Evolutionary conservation across 2,113 vertebrate species (phyloP).

Genomic region (Cyanistes caeruleus): DNA sequence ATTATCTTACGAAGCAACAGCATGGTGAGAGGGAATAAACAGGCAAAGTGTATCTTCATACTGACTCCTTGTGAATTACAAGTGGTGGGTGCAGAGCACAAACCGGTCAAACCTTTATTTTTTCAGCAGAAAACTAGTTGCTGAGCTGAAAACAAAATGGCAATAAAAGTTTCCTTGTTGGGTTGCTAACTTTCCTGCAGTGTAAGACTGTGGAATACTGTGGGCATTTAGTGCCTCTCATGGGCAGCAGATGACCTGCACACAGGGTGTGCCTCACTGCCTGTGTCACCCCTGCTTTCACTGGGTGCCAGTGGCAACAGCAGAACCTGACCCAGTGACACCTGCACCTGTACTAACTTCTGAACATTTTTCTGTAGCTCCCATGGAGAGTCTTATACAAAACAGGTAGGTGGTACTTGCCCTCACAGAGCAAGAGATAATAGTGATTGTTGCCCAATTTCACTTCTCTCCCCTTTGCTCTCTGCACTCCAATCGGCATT

Average conservation of each 20-base stretch:
- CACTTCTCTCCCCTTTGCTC: background rate
- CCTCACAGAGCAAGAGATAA: background rate
- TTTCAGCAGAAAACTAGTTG: background rate
- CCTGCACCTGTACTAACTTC: background rate
- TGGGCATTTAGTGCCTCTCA: background rate
- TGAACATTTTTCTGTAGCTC: constrained; percentile 46
- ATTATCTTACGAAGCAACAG: background rate
- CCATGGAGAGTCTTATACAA: background rate
- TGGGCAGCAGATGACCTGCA: background rate
- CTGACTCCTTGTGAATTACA: background rate
- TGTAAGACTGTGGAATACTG: background rate
- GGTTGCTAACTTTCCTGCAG: background rate
- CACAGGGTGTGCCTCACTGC: background rate
- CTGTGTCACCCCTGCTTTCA: background rate
- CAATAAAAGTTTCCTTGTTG: background rate
- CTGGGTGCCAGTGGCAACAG: background rate
- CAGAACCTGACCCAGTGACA: background rate
- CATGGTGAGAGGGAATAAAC: background rate
- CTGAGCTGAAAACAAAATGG: background rate
- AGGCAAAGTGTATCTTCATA: background rate
- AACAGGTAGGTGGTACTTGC: constrained; percentile 28
- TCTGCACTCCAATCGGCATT: constrained; percentile 10
- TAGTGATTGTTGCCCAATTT: background rate
- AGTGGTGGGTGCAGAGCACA: background rate
- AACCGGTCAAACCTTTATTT: background rate